Percentiles rank a stretch among this genome's conserved stretches.
These are phyloP conservation scores for Tetanocera ferruginea DNA, from an alignment of 2,888 invertebrate species.

Conservation along the genomic window DNA sequence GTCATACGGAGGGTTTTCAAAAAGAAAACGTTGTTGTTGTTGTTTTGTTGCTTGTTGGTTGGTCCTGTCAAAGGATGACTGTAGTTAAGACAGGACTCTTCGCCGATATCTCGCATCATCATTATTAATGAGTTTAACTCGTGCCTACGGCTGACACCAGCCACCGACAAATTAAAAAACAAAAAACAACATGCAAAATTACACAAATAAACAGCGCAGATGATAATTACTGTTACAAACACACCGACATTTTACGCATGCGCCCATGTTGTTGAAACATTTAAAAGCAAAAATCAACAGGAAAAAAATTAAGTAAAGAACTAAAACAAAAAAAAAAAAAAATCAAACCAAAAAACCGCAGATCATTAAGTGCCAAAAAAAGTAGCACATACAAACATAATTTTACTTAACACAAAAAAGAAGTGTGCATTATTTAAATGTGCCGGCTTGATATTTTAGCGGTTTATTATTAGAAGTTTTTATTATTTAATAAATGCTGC, in stretches of 20 bases:
- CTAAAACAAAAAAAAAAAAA: background rate
- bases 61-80: conserved; percentile 33
- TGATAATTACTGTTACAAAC: conserved; percentile 23
- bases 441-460: too few species aligned
- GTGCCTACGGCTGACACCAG: conserved; percentile 36
- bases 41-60: background rate
- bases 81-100: conserved; percentile 14
- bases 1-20: background rate
- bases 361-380: conserved; percentile 15
- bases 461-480: too few species aligned
- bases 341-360: conserved; percentile 10
- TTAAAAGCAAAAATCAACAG: background rate
- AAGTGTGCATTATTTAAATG: too few species aligned
- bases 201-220: conserved; percentile 33
- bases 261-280: conserved; percentile 9
- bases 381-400: background rate
- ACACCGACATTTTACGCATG: background rate
- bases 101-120: conserved; percentile 13
- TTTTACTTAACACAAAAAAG: too few species aligned
- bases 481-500: too few species aligned
- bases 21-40: background rate
- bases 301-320: background rate
- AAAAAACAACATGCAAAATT: background rate
- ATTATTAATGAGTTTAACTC: conserved; percentile 40
- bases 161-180: conserved; percentile 3